phyloP scores from a whole-genome alignment of 2,888 invertebrate species.

The Ptilodon capucinus region DNA sequence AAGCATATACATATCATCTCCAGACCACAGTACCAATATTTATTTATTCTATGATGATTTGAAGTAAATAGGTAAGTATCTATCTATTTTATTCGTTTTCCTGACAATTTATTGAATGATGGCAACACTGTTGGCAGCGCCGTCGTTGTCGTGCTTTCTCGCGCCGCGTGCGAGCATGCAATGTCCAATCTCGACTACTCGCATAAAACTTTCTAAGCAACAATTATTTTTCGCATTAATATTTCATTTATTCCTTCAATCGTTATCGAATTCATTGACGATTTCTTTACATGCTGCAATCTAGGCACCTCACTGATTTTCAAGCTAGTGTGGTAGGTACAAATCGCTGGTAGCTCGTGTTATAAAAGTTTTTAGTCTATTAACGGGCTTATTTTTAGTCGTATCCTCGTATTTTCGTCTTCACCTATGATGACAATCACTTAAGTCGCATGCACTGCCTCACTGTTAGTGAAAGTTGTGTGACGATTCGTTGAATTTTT shows the following conservation, averaged over 20 bases:
- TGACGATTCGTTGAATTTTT: constrained; percentile 77
- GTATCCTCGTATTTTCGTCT: constrained; percentile 15
- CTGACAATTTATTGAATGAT: constrained; percentile 13
- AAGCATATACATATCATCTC: no score
- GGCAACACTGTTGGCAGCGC: constrained; percentile 28
- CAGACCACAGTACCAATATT: no score
- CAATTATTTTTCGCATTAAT: constrained; percentile 80
- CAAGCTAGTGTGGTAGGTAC: no score
- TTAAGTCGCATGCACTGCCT: constrained; percentile 44
- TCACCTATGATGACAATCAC: constrained; percentile 39
- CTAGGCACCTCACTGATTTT: no score
- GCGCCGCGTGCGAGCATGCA: constrained; percentile 79
- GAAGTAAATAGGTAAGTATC: no score
- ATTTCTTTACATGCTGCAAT: no score
- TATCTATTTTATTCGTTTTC: constrained; percentile 1
- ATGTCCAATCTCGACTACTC: constrained; percentile 73
- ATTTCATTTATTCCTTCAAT: constrained; percentile 72
- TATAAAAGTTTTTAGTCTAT: constrained; percentile 1
- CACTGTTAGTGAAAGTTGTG: constrained; percentile 75
- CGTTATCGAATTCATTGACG: constrained; percentile 49
- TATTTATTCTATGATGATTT: no score
- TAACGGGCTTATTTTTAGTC: constrained; percentile 9
- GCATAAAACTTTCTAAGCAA: constrained; percentile 80
- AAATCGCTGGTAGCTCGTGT: no score
- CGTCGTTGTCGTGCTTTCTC: constrained; percentile 73